These are phyloP conservation scores for Eulithis prunata DNA, from an alignment of 2,888 invertebrate species.

Conservation along the genomic window DNA sequence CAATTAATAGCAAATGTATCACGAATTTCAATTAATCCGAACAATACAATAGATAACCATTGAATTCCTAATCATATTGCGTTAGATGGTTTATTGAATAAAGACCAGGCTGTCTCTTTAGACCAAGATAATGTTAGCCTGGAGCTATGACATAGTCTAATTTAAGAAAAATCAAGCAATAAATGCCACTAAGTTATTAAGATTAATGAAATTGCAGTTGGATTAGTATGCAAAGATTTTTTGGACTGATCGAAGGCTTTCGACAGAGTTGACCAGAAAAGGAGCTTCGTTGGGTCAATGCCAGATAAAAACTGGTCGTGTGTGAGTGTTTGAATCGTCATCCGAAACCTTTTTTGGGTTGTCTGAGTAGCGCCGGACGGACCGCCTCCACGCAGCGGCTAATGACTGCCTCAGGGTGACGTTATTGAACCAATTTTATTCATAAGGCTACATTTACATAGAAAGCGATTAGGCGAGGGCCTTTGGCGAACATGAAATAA, in stretches of 20 bases:
- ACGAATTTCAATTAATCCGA: conserved; percentile 29
- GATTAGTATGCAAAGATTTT: conserved; percentile 31
- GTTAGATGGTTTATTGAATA: neutral
- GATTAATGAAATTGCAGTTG: conserved; percentile 30
- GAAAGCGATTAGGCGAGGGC: conserved; percentile 3
- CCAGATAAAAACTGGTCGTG: conserved; percentile 57
- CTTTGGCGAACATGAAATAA: neutral
- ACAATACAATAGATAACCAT: conserved; percentile 20
- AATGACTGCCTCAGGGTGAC: conserved; percentile 68
- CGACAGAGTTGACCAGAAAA: conserved; percentile 66
- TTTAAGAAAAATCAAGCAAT: neutral
- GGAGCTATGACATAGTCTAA: neutral
- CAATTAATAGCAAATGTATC: conserved; percentile 27
- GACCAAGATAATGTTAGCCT: neutral
- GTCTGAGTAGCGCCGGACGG: conserved; percentile 61
- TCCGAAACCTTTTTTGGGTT: conserved; percentile 67
- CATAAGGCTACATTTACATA: conserved; percentile 29
- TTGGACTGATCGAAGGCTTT: conserved; percentile 58
- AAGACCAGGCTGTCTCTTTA: neutral
- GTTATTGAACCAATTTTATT: conserved; percentile 59
- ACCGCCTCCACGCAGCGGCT: conserved; percentile 61
- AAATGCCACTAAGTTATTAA: conserved; percentile 22
- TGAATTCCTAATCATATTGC: conserved; percentile 2
- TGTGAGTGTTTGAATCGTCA: conserved; percentile 63
- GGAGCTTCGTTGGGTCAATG: conserved; percentile 71